phyloP scores from a whole-genome alignment of 92 coral and sea anemone species.

The Umimayanthus kanabou region DNA sequence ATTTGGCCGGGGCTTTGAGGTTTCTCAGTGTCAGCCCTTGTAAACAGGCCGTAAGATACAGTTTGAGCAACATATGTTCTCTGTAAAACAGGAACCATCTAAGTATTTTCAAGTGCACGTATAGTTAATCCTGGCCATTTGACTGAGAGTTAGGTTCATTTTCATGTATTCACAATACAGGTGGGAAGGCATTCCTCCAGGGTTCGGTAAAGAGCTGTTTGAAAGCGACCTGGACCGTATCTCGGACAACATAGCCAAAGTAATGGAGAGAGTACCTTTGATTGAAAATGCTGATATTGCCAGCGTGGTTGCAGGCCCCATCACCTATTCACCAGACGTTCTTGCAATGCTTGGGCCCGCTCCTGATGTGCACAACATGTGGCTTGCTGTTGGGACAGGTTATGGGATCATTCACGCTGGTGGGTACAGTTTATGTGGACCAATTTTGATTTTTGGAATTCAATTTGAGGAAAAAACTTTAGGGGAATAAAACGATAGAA shows the following conservation, averaged over 20 bases:
- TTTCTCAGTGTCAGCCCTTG: too few relatives aligned
- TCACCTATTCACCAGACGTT: slow-evolving; percentile 94
- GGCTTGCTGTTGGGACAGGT: slow-evolving; percentile 92
- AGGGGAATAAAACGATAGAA: too few relatives aligned
- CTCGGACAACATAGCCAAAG: slow-evolving; percentile 73
- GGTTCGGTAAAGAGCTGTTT: slow-evolving; percentile 94
- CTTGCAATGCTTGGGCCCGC: slow-evolving; percentile 85
- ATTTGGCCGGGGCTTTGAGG: too few relatives aligned
- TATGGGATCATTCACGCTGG: slow-evolving; percentile 98
- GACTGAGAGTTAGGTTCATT: background rate
- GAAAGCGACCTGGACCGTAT: slow-evolving; percentile 96
- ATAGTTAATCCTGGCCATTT: background rate
- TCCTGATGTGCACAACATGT: slow-evolving; percentile 90
- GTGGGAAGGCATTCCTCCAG: slow-evolving; percentile 99
- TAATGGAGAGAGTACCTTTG: slow-evolving; percentile 88
- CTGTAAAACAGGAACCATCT: too few relatives aligned
- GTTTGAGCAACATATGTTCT: too few relatives aligned
- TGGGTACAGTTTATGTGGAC: slow-evolving; percentile 19
- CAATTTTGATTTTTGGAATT: too few relatives aligned
- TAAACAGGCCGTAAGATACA: too few relatives aligned
- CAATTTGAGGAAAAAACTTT: too few relatives aligned
- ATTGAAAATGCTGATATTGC: slow-evolving; percentile 87
- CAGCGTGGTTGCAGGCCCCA: slow-evolving; percentile 97
- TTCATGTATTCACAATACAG: slow-evolving; percentile 39
- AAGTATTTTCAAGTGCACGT: too few relatives aligned